These are phyloP conservation scores for Netelia fuscicornis DNA, from an alignment of 2,888 invertebrate genomes.

Conservation along the genomic window DNA sequence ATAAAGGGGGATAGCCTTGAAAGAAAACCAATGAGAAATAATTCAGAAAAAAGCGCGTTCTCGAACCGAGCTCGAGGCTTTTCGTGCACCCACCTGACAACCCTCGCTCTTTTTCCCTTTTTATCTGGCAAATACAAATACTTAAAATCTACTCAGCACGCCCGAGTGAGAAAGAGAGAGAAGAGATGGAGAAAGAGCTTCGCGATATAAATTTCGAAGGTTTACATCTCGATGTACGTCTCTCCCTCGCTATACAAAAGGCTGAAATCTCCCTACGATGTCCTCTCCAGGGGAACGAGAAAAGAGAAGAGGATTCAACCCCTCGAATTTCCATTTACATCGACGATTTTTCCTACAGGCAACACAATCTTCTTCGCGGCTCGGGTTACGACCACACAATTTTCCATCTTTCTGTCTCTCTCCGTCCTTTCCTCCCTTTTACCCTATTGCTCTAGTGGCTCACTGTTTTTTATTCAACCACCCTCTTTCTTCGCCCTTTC, in stretches of 20 bases:
- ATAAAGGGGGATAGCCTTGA: neutral
- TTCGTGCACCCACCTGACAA: neutral
- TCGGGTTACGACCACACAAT: conserved; percentile 33
- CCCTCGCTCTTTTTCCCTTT: neutral
- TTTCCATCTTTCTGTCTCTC: conserved; percentile 22
- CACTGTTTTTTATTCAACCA: conserved; percentile 1
- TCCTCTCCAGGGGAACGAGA: neutral
- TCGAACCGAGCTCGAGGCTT: neutral
- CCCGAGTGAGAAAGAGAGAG: conserved; percentile 10
- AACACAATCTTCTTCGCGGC: conserved; percentile 54
- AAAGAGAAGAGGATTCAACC: conserved; percentile 34
- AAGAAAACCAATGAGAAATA: neutral
- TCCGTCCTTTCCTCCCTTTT: conserved; percentile 15
- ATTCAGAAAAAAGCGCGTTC: neutral
- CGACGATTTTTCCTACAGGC: conserved; percentile 47
- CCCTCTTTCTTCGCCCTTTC: conserved; percentile 14
- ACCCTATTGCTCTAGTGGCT: conserved; percentile 27
- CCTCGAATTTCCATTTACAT: conserved; percentile 61
- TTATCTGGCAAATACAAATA: conserved; percentile 49
- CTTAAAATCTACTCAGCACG: conserved; percentile 39
- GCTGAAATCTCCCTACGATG: conserved; percentile 12
- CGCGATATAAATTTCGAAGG: conserved; percentile 38
- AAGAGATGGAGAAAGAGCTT: conserved; percentile 19
- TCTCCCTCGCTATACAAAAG: neutral
- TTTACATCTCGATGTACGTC: conserved; percentile 4